A percentile compares a stretch with the other conserved stretches of the same genome.
These are phyloP conservation scores for Micrasema minimum DNA, from an alignment of 1,140 invertebrate genomes.

Conservation along the genomic window DNA sequence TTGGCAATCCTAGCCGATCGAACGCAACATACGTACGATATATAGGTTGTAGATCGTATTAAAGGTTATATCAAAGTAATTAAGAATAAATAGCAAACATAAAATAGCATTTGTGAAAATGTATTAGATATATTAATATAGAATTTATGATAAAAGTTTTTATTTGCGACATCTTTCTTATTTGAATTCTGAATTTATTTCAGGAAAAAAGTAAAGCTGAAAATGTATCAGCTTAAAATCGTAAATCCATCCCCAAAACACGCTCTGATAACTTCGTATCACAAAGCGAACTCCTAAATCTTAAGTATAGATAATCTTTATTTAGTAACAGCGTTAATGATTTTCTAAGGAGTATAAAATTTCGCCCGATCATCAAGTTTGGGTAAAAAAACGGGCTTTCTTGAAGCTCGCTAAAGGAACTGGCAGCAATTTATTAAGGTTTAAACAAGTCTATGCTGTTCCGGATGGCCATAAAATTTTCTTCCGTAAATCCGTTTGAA, in stretches of 20 bases:
- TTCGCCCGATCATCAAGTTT: constrained; percentile 27
- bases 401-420: constrained; percentile 10
- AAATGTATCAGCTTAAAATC: too few species aligned
- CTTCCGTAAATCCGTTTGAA: constrained; percentile 31
- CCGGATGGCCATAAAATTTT: constrained; percentile 26
- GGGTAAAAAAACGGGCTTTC: constrained; percentile 18
- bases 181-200: too few species aligned
- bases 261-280: constrained; percentile 15
- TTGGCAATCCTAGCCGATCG: not conserved
- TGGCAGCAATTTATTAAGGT: constrained; percentile 33
- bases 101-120: too few species aligned
- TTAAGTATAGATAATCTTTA: constrained; percentile 28
- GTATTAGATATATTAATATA: too few species aligned
- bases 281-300: constrained; percentile 17
- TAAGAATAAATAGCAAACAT: too few species aligned
- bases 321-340: constrained; percentile 22
- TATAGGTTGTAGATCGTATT: too few species aligned
- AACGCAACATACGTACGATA: too few species aligned
- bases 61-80: too few species aligned
- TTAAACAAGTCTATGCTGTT: constrained; percentile 30
- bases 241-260: constrained; percentile 3
- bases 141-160: too few species aligned
- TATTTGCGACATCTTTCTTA: too few species aligned
- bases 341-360: constrained; percentile 36
- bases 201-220: too few species aligned